Evolutionary conservation across 2,113 vertebrate genomes (phyloP).

Genomic region (Chaetodon trifascialis): DNA sequence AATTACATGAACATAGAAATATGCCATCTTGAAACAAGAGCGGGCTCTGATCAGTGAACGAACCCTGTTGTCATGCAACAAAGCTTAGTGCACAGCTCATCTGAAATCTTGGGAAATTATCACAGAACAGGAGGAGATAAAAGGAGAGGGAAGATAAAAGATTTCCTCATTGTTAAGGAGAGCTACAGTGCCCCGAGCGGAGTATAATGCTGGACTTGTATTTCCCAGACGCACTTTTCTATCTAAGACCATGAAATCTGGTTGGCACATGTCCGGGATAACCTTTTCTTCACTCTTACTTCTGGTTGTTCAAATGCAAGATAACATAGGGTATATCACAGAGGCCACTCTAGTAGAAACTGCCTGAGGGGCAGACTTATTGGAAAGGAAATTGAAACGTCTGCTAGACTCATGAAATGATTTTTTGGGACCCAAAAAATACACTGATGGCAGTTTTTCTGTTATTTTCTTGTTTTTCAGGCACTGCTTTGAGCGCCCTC

Average conservation of each 20-base stretch:
- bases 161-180: constrained; percentile 57
- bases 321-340: constrained; percentile 22
- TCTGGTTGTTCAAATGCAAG: constrained; percentile 11
- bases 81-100: constrained; percentile 36
- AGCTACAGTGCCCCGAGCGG: constrained; percentile 33
- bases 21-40: constrained; percentile 65
- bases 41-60: constrained; percentile 68
- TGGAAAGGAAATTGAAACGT: constrained; percentile 60
- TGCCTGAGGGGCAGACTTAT: constrained; percentile 16
- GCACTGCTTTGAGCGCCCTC: constrained; percentile 84
- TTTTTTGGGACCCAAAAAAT: constrained; percentile 31
- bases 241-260: constrained; percentile 55
- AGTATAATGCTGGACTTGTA: constrained; percentile 50
- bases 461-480: constrained; percentile 73
- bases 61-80: constrained; percentile 65
- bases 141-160: constrained; percentile 60
- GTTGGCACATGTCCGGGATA: constrained; percentile 56
- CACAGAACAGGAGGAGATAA: constrained; percentile 62
- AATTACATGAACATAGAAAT: constrained; percentile 68
- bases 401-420: constrained; percentile 38
- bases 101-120: constrained; percentile 62
- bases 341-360: constrained; percentile 4
- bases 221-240: constrained; percentile 39
- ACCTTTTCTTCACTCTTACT: constrained; percentile 29
- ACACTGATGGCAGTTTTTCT: constrained; percentile 42